Conservation (phyloP, 2,113 vertebrate species). For the Lynx canadensis region DNA sequence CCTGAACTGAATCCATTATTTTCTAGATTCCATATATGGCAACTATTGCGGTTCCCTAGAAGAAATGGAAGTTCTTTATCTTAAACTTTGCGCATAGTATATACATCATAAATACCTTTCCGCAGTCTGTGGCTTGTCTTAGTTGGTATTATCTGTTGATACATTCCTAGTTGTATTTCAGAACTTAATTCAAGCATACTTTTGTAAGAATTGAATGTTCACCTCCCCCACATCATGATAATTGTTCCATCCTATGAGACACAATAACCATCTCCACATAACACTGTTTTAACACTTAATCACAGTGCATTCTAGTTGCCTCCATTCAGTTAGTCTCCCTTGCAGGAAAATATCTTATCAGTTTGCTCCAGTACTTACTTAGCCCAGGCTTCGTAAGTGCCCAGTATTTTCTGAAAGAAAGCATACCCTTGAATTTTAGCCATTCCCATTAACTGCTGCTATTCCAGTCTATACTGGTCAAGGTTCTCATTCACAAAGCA, state of each 20-base stretch:
- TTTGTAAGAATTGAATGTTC: not conserved
- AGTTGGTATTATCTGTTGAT: not conserved
- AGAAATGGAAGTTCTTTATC: slow-evolving; percentile 4
- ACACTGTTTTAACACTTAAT: not conserved
- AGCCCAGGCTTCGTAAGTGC: not conserved
- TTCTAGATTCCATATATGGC: not conserved
- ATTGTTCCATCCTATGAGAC: not conserved
- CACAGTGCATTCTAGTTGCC: not conserved
- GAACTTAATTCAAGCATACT: not conserved
- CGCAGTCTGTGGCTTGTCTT: not conserved
- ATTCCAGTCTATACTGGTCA: not conserved
- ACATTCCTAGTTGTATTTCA: not conserved
- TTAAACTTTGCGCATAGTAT: not conserved
- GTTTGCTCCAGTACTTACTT: not conserved
- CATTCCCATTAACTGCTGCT: not conserved
- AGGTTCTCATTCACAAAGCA: not conserved
- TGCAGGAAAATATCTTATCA: not conserved
- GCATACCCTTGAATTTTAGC: not conserved
- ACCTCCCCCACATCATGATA: not conserved
- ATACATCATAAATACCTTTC: not conserved
- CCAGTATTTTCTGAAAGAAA: slow-evolving; percentile 35
- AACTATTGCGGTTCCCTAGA: not conserved
- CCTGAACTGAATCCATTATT: not conserved
- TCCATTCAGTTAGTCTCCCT: not conserved
- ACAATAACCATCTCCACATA: not conserved